Percentiles rank a stretch among this genome's conserved stretches.
Evolutionary conservation across 2,797 vertebrate species (phyloP).

Genomic region (Varecia variegata): DNA sequence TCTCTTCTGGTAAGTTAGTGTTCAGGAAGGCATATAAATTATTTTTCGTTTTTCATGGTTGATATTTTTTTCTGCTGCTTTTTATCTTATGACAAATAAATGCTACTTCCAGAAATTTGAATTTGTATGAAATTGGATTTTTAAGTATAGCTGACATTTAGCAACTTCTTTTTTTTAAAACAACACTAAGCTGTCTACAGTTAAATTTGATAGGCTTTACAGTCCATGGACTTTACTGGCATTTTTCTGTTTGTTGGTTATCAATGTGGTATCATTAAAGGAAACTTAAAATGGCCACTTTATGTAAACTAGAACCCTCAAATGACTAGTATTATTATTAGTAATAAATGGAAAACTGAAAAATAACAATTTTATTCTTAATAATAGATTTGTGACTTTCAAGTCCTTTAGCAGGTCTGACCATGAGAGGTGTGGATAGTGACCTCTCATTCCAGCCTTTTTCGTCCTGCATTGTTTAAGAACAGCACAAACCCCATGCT

Average conservation of each 20-base stretch:
- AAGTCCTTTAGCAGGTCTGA: neutral
- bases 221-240: constrained; percentile 4
- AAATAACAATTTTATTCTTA: constrained; percentile 36
- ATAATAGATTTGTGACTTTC: neutral
- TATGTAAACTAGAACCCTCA: constrained; percentile 35
- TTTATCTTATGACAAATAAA: neutral
- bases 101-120: neutral
- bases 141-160: constrained; percentile 12
- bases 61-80: constrained; percentile 6
- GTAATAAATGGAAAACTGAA: neutral
- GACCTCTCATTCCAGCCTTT: neutral
- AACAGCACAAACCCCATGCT: neutral
- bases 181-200: neutral
- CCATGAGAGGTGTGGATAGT: neutral
- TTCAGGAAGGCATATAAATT: neutral
- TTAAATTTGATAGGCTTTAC: neutral
- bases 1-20: neutral
- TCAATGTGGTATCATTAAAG: neutral
- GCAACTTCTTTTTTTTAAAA: neutral
- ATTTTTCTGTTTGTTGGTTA: constrained; percentile 25
- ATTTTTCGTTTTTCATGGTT: constrained; percentile 7
- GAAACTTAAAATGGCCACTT: neutral
- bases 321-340: neutral
- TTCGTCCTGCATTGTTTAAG: neutral
- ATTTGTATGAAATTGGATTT: neutral